phyloP scores from a whole-genome alignment of 2,113 vertebrate species.

The Heterocephalus glaber region DNA sequence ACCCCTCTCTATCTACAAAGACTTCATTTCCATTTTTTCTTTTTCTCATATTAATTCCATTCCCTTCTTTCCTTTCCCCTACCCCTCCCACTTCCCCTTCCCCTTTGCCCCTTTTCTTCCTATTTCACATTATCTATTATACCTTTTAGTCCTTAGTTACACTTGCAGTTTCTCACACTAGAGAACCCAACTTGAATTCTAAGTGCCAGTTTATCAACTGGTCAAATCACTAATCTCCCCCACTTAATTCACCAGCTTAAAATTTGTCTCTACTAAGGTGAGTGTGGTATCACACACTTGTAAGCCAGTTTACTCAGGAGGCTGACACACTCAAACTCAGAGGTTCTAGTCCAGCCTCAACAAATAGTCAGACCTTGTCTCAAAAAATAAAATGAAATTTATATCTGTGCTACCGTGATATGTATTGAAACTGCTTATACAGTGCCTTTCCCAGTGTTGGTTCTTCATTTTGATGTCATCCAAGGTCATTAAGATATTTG shows the following conservation, averaged over 20 bases:
- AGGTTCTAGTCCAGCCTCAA: not conserved
- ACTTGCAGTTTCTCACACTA: too few species aligned
- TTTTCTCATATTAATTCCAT: too few species aligned
- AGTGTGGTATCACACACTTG: not conserved
- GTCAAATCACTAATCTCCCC: not conserved
- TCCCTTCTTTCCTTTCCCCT: too few species aligned
- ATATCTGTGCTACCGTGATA: not conserved
- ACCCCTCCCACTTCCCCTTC: too few species aligned
- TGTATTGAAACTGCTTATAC: not conserved
- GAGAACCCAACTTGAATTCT: slow-evolving; percentile 18
- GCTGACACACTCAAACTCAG: not conserved
- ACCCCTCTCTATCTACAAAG: too few species aligned
- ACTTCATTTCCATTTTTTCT: too few species aligned
- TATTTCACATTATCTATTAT: too few species aligned
- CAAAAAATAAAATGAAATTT: not conserved
- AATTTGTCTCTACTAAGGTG: not conserved
- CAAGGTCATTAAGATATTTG: not conserved
- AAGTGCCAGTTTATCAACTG: not conserved
- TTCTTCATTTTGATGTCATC: not conserved
- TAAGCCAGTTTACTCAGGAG: not conserved
- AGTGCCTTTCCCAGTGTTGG: not conserved
- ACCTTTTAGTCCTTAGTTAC: too few species aligned
- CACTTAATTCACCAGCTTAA: not conserved
- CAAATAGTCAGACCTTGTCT: not conserved
- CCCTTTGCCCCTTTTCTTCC: too few species aligned